Percentiles rank a stretch among this genome's conserved stretches.
Conservation (phyloP, 1,140 invertebrate species). For the Leptinotarsa undecemlineata region DNA sequence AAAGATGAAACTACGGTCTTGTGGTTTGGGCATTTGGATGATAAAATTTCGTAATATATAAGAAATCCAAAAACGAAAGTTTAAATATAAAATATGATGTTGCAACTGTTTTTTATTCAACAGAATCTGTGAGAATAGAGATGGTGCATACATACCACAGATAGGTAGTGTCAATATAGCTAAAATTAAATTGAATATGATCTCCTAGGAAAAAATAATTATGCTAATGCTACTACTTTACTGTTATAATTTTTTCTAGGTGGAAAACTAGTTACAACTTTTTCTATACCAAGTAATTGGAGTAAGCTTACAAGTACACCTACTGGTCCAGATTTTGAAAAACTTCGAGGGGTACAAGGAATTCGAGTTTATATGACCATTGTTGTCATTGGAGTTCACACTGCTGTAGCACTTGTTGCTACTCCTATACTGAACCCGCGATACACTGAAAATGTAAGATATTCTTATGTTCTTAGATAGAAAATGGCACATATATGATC, state of each 20-base stretch:
- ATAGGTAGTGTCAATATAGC: too few relatives aligned
- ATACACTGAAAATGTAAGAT: constrained; percentile 40
- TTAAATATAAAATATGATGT: too few relatives aligned
- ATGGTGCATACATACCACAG: too few relatives aligned
- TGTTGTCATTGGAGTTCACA: constrained; percentile 40
- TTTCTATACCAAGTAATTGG: constrained; percentile 44
- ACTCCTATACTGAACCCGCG: constrained; percentile 37
- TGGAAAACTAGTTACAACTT: constrained; percentile 34
- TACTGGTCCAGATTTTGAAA: constrained; percentile 28
- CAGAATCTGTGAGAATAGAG: too few relatives aligned
- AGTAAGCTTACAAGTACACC: constrained; percentile 33
- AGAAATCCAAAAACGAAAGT: too few relatives aligned
- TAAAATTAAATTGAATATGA: too few relatives aligned
- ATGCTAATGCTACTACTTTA: neutral
- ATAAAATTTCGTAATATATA: too few relatives aligned
- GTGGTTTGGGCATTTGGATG: too few relatives aligned
- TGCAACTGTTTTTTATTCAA: too few relatives aligned
- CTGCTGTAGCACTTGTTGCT: constrained; percentile 30
- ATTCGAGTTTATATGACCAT: constrained; percentile 43
- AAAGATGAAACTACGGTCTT: too few relatives aligned
- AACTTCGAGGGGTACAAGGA: constrained; percentile 40
- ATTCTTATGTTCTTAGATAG: neutral
- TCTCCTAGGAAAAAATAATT: too few relatives aligned
- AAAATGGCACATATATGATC: too few relatives aligned
- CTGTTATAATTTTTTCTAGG: constrained; percentile 28